These are phyloP conservation scores for Stigmatopora argus DNA, from an alignment of 2,113 vertebrate genomes.

Conservation along the genomic window DNA sequence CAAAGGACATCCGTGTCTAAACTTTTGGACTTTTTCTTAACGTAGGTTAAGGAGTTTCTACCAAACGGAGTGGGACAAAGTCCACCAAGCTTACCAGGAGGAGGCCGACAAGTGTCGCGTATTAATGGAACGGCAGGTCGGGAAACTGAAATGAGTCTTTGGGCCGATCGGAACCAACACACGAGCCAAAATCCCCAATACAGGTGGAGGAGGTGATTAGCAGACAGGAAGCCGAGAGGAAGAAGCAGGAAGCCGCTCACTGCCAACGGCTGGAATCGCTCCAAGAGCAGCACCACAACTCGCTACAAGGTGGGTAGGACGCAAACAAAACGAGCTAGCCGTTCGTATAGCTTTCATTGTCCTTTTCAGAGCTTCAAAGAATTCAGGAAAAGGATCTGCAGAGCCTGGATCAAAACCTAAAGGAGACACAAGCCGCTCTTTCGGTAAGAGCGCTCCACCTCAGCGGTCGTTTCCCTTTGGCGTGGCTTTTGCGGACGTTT, in stretches of 20 bases:
- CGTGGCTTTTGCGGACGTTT: no score
- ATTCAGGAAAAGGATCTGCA: constrained; percentile 74
- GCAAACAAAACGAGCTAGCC: no score
- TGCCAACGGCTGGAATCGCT: constrained; percentile 74
- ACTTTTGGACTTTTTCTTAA: background rate
- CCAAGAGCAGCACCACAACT: constrained; percentile 73
- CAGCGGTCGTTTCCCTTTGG: background rate
- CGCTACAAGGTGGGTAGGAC: constrained; percentile 72
- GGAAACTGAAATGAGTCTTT: constrained; percentile 7
- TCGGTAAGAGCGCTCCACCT: constrained; percentile 63
- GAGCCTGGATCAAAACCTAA: constrained; percentile 72
- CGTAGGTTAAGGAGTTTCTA: constrained; percentile 80
- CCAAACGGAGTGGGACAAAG: constrained; percentile 85
- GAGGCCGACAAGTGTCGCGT: constrained; percentile 83
- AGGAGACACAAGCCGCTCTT: constrained; percentile 75
- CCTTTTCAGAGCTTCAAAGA: constrained; percentile 76
- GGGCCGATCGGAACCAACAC: no score
- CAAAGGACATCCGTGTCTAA: no score
- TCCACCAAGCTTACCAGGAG: constrained; percentile 84
- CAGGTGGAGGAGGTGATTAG: constrained; percentile 85
- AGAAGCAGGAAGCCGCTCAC: constrained; percentile 77
- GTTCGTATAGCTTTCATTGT: constrained; percentile 18
- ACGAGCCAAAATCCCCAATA: no score
- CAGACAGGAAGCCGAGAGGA: constrained; percentile 78
- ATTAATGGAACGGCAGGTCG: constrained; percentile 85